A percentile compares a stretch with the other conserved stretches of the same genome.
phyloP scores from a whole-genome alignment of 2,797 vertebrate species.

The Discoglossus pictus region DNA sequence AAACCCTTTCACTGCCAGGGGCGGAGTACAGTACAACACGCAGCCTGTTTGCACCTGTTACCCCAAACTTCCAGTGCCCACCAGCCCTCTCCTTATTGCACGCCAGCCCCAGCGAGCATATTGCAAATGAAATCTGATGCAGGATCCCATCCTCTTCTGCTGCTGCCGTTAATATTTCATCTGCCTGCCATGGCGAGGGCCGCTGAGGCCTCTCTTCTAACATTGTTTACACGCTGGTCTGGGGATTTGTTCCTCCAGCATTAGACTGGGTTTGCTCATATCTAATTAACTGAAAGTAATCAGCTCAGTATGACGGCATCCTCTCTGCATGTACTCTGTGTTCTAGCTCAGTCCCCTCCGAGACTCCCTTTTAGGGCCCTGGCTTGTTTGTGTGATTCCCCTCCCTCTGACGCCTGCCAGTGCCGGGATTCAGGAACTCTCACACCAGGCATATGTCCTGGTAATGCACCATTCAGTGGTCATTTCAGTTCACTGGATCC shows the following conservation, averaged over 20 bases:
- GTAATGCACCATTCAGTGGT: neutral
- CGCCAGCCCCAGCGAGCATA: constrained; percentile 54
- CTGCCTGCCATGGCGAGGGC: constrained; percentile 59
- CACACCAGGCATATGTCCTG: neutral
- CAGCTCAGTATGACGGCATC: constrained; percentile 49
- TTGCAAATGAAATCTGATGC: constrained; percentile 73
- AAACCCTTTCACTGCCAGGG: no score
- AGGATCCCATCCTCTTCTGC: constrained; percentile 69
- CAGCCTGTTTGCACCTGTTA: constrained; percentile 7
- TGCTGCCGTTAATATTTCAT: constrained; percentile 73
- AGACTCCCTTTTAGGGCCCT: constrained; percentile 41
- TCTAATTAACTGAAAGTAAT: constrained; percentile 59
- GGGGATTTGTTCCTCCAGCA: constrained; percentile 50
- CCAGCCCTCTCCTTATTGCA: neutral
- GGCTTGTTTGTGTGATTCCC: constrained; percentile 7
- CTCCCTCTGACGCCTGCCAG: constrained; percentile 20
- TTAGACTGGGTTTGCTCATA: constrained; percentile 53
- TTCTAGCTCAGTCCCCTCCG: constrained; percentile 27
- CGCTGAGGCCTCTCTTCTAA: constrained; percentile 46
- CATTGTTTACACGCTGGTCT: constrained; percentile 58
- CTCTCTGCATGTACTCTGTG: constrained; percentile 38
- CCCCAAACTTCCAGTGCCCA: neutral
- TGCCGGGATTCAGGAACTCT: neutral
- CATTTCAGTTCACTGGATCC: neutral
- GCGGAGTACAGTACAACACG: no score